A percentile compares a stretch with the other conserved stretches of the same genome.
These are phyloP conservation scores for Bucorvus abyssinicus DNA, from an alignment of 2,797 vertebrate genomes.

Conservation along the genomic window DNA sequence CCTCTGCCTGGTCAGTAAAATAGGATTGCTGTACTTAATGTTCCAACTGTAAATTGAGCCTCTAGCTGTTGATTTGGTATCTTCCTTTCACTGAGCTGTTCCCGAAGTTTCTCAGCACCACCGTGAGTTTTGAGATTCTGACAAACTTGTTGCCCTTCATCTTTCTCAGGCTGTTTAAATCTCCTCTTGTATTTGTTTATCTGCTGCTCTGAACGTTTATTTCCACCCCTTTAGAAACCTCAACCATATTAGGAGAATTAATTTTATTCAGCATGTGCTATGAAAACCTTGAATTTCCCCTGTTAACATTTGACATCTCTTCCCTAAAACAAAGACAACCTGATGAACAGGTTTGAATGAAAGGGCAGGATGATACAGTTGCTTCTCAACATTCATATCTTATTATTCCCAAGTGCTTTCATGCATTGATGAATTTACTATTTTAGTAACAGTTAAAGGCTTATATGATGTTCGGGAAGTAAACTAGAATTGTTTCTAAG, in stretches of 20 bases:
- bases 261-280: neutral
- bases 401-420: neutral
- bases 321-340: neutral
- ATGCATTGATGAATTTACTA: neutral
- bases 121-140: conserved; percentile 2
- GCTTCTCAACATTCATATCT: neutral
- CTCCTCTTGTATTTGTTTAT: conserved; percentile 7
- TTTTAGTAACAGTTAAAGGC: neutral
- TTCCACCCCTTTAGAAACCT: conserved; percentile 32
- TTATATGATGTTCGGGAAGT: neutral
- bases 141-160: neutral
- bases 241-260: neutral
- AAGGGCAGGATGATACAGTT: neutral
- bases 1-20: neutral
- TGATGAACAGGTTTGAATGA: neutral
- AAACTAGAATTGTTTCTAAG: neutral
- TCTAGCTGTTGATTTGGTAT: conserved; percentile 62
- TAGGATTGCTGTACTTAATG: conserved; percentile 41
- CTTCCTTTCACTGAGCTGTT: conserved; percentile 56
- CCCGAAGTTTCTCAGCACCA: conserved; percentile 62
- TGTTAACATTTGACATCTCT: neutral
- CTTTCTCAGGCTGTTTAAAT: conserved; percentile 28
- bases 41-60: conserved; percentile 59
- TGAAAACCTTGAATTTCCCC: neutral
- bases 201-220: neutral